These are phyloP conservation scores for Elysia chlorotica DNA, from an alignment of 1,140 invertebrate species.

Conservation along the genomic window DNA sequence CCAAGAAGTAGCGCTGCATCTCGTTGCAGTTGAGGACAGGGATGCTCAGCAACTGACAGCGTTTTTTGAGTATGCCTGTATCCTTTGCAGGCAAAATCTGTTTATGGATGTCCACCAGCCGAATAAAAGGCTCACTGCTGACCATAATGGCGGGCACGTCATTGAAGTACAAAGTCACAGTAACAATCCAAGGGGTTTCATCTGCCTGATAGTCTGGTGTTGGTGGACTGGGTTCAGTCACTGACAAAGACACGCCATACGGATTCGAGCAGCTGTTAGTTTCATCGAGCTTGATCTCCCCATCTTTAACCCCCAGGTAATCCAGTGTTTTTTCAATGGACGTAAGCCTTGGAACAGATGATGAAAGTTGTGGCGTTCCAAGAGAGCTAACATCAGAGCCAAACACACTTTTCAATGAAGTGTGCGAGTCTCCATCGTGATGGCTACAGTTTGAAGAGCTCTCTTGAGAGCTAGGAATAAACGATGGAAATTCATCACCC, in stretches of 20 bases:
- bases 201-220: too few relatives aligned
- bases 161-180: constrained; percentile 60
- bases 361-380: constrained; percentile 10
- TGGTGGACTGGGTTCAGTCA: too few relatives aligned
- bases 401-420: constrained; percentile 23
- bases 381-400: constrained; percentile 21
- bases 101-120: constrained; percentile 61
- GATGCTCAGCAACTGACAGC: constrained; percentile 57
- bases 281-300: constrained; percentile 12
- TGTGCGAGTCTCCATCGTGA: constrained; percentile 17
- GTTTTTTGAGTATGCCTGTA: constrained; percentile 60
- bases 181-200: constrained; percentile 54
- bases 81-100: constrained; percentile 62
- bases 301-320: constrained; percentile 19
- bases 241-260: too few relatives aligned
- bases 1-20: constrained; percentile 60
- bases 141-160: constrained; percentile 59
- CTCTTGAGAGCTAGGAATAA: constrained; percentile 19
- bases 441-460: constrained; percentile 9
- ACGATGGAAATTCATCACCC: constrained; percentile 16
- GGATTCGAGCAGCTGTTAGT: neutral
- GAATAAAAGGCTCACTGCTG: constrained; percentile 51
- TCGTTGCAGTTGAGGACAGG: constrained; percentile 57
- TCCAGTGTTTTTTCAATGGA: constrained; percentile 24
- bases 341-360: constrained; percentile 11